phyloP scores from a whole-genome alignment of 2,113 vertebrate genomes.

The Dipodomys spectabilis region DNA sequence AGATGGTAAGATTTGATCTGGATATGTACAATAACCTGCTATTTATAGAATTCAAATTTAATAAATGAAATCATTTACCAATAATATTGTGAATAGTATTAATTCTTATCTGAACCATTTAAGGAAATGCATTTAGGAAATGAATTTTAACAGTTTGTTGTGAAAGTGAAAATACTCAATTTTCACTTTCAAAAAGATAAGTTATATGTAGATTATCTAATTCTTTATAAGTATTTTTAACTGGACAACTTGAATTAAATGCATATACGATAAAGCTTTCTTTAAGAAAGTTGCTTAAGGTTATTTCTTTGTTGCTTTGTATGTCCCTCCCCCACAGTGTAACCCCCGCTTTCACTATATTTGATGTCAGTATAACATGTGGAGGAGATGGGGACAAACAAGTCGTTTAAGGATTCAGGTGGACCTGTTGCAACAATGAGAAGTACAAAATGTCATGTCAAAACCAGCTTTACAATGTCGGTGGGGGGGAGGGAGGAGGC shows the following conservation, averaged over 20 bases:
- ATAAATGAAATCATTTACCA: neutral
- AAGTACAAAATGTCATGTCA: too few species aligned
- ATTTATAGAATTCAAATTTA: neutral
- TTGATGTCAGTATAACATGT: too few species aligned
- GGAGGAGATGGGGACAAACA: too few species aligned
- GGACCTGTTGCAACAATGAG: too few species aligned
- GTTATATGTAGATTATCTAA: neutral
- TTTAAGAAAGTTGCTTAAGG: conserved; percentile 30
- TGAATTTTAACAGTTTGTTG: neutral
- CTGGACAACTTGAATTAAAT: neutral
- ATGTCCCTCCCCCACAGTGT: too few species aligned
- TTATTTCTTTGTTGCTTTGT: too few species aligned
- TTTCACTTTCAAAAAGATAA: neutral
- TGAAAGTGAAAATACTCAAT: neutral
- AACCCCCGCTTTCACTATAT: too few species aligned
- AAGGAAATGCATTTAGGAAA: neutral
- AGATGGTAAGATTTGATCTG: neutral
- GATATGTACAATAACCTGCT: neutral
- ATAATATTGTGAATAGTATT: neutral
- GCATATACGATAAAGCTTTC: neutral
- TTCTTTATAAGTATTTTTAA: conserved; percentile 1
- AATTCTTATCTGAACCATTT: neutral
- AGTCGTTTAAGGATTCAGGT: too few species aligned
- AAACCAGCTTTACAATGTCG: too few species aligned
- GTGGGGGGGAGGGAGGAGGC: too few species aligned